Base-by-base conservation (phyloP, 2,113 vertebrate genomes). In the Tupaia chinensis region DNA sequence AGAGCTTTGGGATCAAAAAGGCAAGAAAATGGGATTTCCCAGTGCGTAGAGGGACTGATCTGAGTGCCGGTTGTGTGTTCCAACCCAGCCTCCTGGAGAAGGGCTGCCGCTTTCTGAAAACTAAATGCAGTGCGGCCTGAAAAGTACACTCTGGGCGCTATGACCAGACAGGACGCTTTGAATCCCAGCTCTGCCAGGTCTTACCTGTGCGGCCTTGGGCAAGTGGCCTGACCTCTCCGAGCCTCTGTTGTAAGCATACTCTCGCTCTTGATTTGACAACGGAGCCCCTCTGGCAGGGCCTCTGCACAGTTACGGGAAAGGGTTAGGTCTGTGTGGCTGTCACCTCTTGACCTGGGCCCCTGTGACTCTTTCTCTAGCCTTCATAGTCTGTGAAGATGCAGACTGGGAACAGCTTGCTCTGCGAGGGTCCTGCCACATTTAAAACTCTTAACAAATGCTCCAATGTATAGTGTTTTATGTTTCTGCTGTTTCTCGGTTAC, bases 161-260 rank as follows among this genome's bases (percentile, higher is more conserved):
- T 44, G 65, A 29, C 53, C 16, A 53, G 25, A 19, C 17, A 23
- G 56, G 9, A 60, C n/a, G 29, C 27, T 53, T 84, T 10, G 0
- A 78, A 27, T 34, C 54, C 54, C 80, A 53, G 44, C 65, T 89
- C n/a, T 8, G 61, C 72, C 27, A 0, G 0, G 12, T 15, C n/a
- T 60, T 34, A 5, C 29, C 87, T 88, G 61, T 69, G 80, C 34
- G 13, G 25, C 58, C 63, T 70, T 54, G 25, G 27, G 32, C 15
- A 61, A 70, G 34, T 4, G 32, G 13, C 87, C 74, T 92, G 93
- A 66, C 73, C 34, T 70, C 88, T 82, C 94, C 92, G 94, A 90
- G 34, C 58, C 54, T 68, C 7, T 0, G 7, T 60, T 25, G 34
- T 69, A 93, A 70, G 27, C n/a, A 16, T 7, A 68, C 34, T 9